Conservation (phyloP, 2,888 invertebrate species). For the Lysandra bellargus region DNA sequence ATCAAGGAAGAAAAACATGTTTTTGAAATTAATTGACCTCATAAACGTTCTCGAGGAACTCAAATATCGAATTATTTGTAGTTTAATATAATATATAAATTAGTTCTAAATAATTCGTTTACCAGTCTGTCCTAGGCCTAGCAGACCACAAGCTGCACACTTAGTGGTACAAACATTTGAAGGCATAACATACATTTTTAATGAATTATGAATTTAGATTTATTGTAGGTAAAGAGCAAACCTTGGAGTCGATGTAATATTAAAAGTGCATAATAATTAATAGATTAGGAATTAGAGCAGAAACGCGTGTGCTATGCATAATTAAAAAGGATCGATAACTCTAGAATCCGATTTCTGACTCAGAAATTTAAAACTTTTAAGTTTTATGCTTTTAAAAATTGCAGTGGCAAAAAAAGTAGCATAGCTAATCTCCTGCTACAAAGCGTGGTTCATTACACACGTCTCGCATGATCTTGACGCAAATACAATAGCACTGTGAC, state of each 20-base stretch:
- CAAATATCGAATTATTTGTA: neutral
- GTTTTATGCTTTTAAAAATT: neutral
- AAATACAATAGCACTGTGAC: neutral
- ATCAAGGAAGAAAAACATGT: neutral
- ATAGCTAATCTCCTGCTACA: neutral
- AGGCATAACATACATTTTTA: neutral
- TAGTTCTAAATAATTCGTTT: neutral
- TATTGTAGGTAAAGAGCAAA: neutral
- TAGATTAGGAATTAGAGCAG: neutral
- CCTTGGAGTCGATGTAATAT: neutral
- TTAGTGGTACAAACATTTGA: neutral
- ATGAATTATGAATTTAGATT: neutral
- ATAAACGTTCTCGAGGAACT: neutral
- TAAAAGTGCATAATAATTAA: constrained; percentile 7
- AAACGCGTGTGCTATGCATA: neutral
- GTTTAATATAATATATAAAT: neutral
- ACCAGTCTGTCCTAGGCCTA: no score
- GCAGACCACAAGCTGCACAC: no score
- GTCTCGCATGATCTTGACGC: constrained; percentile 9
- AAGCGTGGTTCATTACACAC: neutral
- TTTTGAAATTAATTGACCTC: neutral
- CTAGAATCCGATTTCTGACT: neutral
- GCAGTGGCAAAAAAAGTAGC: neutral
- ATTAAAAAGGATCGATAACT: neutral
- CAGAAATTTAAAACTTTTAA: neutral